A percentile compares a stretch with the other conserved stretches of the same genome.
Conservation (phyloP, 2,797 vertebrate species). For the Melanogrammus aeglefinus region DNA sequence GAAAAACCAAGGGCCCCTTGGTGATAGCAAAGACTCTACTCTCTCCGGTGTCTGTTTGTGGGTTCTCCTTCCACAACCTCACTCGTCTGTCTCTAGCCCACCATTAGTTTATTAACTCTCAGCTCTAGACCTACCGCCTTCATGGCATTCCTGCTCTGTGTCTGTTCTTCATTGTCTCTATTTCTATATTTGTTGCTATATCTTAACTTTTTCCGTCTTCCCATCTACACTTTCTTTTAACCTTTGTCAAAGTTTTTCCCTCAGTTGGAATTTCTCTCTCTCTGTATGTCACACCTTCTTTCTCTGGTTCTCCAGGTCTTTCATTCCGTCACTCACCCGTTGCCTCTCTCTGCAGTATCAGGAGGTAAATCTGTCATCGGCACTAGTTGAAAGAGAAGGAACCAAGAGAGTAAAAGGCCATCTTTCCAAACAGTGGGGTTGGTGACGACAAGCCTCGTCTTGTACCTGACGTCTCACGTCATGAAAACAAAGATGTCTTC, state of each 20-base stretch:
- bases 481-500: conserved; percentile 21
- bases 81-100: too few species aligned
- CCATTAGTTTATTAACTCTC: too few species aligned
- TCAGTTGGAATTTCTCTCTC: conserved; percentile 15
- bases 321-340: not conserved
- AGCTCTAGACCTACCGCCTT: too few species aligned
- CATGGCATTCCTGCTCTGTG: too few species aligned
- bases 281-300: not conserved
- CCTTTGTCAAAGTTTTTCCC: not conserved
- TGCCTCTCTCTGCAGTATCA: not conserved
- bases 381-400: conserved; percentile 13
- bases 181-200: too few species aligned
- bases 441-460: conserved; percentile 8
- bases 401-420: conserved; percentile 10
- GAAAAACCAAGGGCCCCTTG: too few species aligned
- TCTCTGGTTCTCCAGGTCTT: not conserved
- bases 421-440: conserved; percentile 15
- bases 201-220: too few species aligned
- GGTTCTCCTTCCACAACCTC: too few species aligned
- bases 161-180: too few species aligned
- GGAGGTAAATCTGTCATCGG: not conserved
- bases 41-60: too few species aligned
- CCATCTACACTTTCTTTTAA: too few species aligned
- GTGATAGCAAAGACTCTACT: too few species aligned
- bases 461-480: conserved; percentile 14